These are phyloP conservation scores for Platygyra sinensis DNA, from an alignment of 64 coral and sea anemone species.

Conservation along the genomic window DNA sequence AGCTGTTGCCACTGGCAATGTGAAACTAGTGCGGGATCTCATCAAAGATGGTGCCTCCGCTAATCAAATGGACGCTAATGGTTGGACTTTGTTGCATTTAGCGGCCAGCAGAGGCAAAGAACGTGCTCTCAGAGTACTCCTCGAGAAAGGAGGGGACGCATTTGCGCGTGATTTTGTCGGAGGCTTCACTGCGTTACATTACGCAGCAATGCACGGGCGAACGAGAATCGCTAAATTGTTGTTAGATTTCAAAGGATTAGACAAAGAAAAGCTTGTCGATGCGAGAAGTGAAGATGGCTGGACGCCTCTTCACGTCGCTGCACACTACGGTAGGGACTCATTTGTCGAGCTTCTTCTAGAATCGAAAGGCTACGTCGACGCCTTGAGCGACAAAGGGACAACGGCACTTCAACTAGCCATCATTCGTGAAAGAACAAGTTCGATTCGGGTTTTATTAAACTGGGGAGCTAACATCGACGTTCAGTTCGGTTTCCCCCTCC, in stretches of 20 bases:
- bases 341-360: conserved; percentile 86
- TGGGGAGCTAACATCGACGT: conserved; percentile 90
- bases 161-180: conserved; percentile 84
- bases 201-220: conserved; percentile 90
- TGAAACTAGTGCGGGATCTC: conserved; percentile 79
- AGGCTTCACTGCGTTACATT: conserved; percentile 89
- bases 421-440: conserved; percentile 92
- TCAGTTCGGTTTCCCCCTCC: conserved; percentile 85
- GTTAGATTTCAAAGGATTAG: conserved; percentile 81
- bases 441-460: conserved; percentile 76
- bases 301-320: conserved; percentile 90
- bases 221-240: conserved; percentile 85
- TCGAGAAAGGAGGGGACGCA: conserved; percentile 87
- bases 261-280: conserved; percentile 81
- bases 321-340: conserved; percentile 86
- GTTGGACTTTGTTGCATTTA: conserved; percentile 86
- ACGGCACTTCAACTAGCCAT: conserved; percentile 96
- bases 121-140: conserved; percentile 75
- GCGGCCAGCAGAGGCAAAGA: conserved; percentile 89
- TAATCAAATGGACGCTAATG: conserved; percentile 88
- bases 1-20: conserved; percentile 82
- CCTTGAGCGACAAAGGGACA: conserved; percentile 88
- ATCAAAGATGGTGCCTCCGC: conserved; percentile 78
- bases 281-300: conserved; percentile 95
- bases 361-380: conserved; percentile 74